Conservation (phyloP, 1,140 invertebrate genomes). For the Vanessa atalanta region DNA sequence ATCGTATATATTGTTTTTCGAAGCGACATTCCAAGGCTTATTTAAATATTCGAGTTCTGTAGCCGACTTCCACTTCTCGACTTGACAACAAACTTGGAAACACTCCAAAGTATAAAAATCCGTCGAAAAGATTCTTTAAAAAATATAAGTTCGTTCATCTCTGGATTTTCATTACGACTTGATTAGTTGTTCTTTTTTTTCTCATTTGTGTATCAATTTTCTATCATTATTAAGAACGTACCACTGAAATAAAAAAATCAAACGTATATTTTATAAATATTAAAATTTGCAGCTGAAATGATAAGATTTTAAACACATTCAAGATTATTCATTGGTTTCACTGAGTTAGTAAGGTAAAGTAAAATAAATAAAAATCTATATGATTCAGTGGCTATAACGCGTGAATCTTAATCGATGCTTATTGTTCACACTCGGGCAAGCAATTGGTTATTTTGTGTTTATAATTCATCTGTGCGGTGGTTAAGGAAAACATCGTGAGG, state of each 20-base stretch:
- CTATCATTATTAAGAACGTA: neutral
- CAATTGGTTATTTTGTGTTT: no score
- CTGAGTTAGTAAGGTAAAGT: no score
- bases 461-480: no score
- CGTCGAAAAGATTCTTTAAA: conserved; percentile 16
- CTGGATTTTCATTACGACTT: neutral
- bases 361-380: no score
- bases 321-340: no score
- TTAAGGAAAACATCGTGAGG: no score
- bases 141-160: conserved; percentile 19
- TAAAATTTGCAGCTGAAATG: no score
- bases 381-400: no score
- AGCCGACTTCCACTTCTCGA: conserved; percentile 14
- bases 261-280: no score
- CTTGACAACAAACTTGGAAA: conserved; percentile 18
- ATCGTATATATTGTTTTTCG: conserved; percentile 1
- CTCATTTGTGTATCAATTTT: neutral
- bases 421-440: no score
- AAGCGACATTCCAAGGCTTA: conserved; percentile 13
- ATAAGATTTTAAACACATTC: no score
- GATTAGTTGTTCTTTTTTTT: neutral
- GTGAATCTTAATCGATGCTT: no score
- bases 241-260: neutral
- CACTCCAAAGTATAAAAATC: conserved; percentile 17
- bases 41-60: conserved; percentile 18